Percentiles rank a stretch among this genome's conserved stretches.
Conservation (phyloP, 2,888 invertebrate genomes). For the Eupithecia subumbrata region DNA sequence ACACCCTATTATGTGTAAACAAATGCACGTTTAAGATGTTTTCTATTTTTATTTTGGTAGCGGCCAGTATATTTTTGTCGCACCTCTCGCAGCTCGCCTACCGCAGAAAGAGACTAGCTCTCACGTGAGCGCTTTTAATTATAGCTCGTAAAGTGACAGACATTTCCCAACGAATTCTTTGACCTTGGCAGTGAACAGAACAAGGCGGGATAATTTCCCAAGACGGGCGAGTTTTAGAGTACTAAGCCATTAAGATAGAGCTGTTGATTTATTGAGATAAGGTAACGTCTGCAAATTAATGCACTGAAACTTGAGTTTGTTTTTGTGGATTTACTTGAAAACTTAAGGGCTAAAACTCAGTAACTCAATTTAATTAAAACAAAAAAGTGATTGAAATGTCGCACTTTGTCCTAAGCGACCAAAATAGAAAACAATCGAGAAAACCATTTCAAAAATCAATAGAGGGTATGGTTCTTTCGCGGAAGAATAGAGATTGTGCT, state of each 20-base stretch:
- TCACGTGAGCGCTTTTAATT: not conserved
- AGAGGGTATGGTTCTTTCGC: too few species aligned
- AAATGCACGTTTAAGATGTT: not conserved
- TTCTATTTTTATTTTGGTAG: not conserved
- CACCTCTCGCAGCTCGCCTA: not conserved
- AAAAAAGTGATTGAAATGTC: not conserved
- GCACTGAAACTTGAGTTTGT: constrained; percentile 16
- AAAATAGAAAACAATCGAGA: too few species aligned
- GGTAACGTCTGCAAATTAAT: constrained; percentile 25
- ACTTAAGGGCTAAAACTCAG: not conserved
- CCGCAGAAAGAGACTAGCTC: not conserved
- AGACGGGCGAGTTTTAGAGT: constrained; percentile 18
- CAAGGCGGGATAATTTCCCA: constrained; percentile 4
- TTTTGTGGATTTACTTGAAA: not conserved
- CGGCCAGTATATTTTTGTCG: not conserved
- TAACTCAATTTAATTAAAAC: not conserved
- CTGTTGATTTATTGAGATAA: constrained; percentile 37
- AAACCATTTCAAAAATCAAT: too few species aligned
- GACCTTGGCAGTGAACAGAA: constrained; percentile 7
- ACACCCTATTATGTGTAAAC: not conserved
- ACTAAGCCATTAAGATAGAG: constrained; percentile 31
- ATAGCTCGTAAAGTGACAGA: not conserved
- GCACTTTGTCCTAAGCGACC: too few species aligned
- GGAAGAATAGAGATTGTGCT: too few species aligned
- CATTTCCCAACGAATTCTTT: not conserved